Base-by-base conservation (phyloP, 2,888 invertebrate genomes). In the Horisme vitalbata region DNA sequence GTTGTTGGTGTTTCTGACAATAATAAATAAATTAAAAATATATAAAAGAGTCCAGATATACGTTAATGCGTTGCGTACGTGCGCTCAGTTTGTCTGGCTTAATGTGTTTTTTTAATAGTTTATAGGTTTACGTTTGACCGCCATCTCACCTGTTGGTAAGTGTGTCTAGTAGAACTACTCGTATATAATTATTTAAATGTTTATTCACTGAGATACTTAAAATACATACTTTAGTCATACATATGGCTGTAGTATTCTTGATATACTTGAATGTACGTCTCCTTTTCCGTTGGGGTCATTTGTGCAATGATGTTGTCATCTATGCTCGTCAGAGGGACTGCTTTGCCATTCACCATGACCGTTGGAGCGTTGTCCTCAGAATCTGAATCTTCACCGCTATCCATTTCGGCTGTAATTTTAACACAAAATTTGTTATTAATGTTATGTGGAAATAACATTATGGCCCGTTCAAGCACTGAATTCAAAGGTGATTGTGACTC, bases 231-330 rank as follows among this genome's bases (percentile, higher is more conserved):
- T 60, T 75, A 97, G 85, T 95, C 95, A 70, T 94, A 95, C 91
- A 96, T 95, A 78, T 96, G 95, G 59, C 96, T 95, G 86, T 96
- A 97, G 82, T 96, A 95, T 79, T 98, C 97, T 77, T 98, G 97
- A 76, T 97, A 97, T 28, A 96, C 93, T 83, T 96, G 95, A 63
- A 98, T 98, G 80, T 98, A 99, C 24, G 95, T 94, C 73, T 97
- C 97, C 83, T 97, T 98, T 76, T 99, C 98, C 3, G 94, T 90
- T 11, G 96, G 95, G 6, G 96, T 95, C 98, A 99, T 99, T 79
- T 94, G 93, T 0, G 94, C 94, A 61, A 98, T 96, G 67, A 97
- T 91, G 60, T 94, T 93, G 75, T 97, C 96, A 70, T 96, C 95
- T 7, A 98, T 93, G 68, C 96, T 95, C 20, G 95, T 95, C 45